Percentiles rank a stretch among this genome's conserved stretches.
phyloP scores from a whole-genome alignment of 2,888 invertebrate species.

The Dryadula phaetusa region DNA sequence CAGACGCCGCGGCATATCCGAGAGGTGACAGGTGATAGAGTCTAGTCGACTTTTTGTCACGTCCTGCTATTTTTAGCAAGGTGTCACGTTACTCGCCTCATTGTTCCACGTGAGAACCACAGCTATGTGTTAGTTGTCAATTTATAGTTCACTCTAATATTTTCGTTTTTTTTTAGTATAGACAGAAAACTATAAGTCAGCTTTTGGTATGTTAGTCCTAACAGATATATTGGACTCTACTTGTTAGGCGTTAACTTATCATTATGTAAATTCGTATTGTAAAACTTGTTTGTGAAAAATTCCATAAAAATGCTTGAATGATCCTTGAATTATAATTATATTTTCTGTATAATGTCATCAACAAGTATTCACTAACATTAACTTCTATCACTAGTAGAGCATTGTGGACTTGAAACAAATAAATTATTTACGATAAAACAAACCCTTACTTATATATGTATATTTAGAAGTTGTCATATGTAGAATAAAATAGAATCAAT shows the following conservation, averaged over 20 bases:
- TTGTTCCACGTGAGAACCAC: not conserved
- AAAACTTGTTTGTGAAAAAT: too few species aligned
- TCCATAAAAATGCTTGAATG: too few species aligned
- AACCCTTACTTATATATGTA: not conserved
- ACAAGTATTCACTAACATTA: not conserved
- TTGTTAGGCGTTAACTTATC: too few species aligned
- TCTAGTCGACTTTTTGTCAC: constrained; percentile 29
- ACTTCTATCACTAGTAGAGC: not conserved
- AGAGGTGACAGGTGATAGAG: constrained; percentile 39
- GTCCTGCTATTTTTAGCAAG: constrained; percentile 25
- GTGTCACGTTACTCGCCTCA: constrained; percentile 22
- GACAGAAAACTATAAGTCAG: too few species aligned
- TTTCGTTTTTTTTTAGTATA: not conserved
- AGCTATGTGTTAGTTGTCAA: not conserved
- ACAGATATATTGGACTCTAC: too few species aligned
- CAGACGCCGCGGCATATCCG: constrained; percentile 11
- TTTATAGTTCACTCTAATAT: not conserved
- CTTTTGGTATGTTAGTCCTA: too few species aligned
- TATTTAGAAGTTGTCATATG: not conserved
- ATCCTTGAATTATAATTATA: too few species aligned
- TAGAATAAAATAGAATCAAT: constrained; percentile 17
- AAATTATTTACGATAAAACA: not conserved
- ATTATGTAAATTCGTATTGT: too few species aligned
- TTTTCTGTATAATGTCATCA: too few species aligned
- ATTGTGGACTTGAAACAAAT: constrained; percentile 12